Evolutionary conservation across 1,140 invertebrate genomes (phyloP), one percentile per base, ranked within the genome.

Genomic region (Nasonia vitripennis): DNA sequence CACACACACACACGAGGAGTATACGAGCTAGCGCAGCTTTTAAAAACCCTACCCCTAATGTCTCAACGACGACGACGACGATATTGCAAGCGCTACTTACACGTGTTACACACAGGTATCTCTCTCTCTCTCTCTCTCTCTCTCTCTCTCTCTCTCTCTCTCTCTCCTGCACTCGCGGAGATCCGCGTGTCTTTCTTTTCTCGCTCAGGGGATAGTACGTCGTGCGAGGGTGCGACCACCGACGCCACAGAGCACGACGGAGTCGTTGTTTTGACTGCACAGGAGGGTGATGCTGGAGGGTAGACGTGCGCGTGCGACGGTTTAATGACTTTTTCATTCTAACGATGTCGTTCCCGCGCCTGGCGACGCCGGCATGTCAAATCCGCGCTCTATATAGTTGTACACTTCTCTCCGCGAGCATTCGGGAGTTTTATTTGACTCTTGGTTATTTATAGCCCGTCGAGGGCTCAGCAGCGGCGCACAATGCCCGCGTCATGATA

Each of bases 1-100:
- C 83, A 86, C 85, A 85, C 81, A 84, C 34, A 37, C 34, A 37
- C 34, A 51, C 74, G 83, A 78, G 55, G 20, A 87, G 86, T 83
- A 73, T 37, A 23, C 27, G 37, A 5, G 2, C 34, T 62, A 0
- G 55, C 11, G 55, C 7, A n/a, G 17, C 55, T 62, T 62, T 62
- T 62, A 62, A 62, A 62, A 62, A n/a, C 20, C 20, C 17, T 17
- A 7, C 55, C 55, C 55, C 17, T 62, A 51, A 51, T 51, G 55
- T n/a, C 55, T 55, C 12, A 0, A 14, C 51, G 51, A n/a, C 55
- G 55, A n/a, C 55, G 55, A 62, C 20, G 55, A n/a, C 14, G 55
- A 62, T 62, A 62, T 62, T 62, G 55, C 20, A 62, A n/a, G 20
- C 55, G 55, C 55, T 62, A 62, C 55, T 62, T 62, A 62, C n/a